Conservation (phyloP, 2,113 vertebrate species). For the Perognathus longimembris region DNA sequence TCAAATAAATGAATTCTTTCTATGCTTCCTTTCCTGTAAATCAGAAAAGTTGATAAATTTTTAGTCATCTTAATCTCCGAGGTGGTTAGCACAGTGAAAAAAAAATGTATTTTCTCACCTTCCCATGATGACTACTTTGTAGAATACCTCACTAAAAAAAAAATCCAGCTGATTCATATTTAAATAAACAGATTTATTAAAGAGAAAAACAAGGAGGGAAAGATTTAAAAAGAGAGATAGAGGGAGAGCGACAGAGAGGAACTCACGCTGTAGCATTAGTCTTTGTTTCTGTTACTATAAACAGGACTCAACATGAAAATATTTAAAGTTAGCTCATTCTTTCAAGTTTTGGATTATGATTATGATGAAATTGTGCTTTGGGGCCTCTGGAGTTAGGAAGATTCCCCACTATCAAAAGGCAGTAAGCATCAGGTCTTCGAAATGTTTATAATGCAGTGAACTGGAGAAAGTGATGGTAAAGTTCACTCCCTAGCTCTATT, state of each 20-base stretch:
- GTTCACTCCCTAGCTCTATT: not conserved
- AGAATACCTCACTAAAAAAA: not conserved
- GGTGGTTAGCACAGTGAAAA: not conserved
- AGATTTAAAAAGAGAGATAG: not conserved
- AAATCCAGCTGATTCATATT: not conserved
- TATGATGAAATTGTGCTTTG: not conserved
- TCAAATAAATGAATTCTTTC: not conserved
- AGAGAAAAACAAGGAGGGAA: not conserved
- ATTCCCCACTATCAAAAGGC: not conserved
- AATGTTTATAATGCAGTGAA: not conserved
- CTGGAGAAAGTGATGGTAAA: not conserved
- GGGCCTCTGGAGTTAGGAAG: not conserved
- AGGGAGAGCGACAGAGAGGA: not conserved
- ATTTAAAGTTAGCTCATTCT: not conserved
- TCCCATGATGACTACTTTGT: accelerated
- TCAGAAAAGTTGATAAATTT: not conserved
- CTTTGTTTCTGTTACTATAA: not conserved
- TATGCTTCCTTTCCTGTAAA: not conserved
- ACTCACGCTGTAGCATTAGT: accelerated
- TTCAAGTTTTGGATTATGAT: not conserved
- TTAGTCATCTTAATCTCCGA: not conserved
- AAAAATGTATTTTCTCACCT: not conserved
- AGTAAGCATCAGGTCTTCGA: not conserved
- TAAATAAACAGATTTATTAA: not conserved
- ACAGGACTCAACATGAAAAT: not conserved